Base-by-base conservation (phyloP, 1,140 invertebrate genomes). In the Oryzaephilus surinamensis region DNA sequence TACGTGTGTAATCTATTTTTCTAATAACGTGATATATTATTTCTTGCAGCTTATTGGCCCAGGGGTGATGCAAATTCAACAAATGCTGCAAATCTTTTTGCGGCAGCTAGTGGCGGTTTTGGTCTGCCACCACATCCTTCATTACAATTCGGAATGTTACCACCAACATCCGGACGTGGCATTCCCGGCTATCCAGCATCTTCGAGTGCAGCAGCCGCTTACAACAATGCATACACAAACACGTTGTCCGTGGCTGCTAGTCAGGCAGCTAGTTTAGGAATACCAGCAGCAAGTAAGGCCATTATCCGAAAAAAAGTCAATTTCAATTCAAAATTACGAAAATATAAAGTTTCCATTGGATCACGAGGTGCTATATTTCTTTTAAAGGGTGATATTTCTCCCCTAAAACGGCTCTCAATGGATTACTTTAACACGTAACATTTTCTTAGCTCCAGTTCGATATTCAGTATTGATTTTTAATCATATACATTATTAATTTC, bases 221-320 rank as follows among this genome's bases (percentile, higher is more conserved):
- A 61, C 39, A 64, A 61, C 50, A 73, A 73, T 55, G 73, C 76
- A 45, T 76, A 77, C 55, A 74, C 79, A 36, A 81, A 78, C 38
- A 84, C 81, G 26, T 71, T 85, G 45, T 79, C 79, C 41, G 81
- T 83, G 38, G 82, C 81, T 17, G 83, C 81, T 35, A 84, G 76
- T 59, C 83, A 85, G 63, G 82, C 82, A 17, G 81, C 82, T 20
- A 83, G 79, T 54, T 63, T 87, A 48, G 75, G 77, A 43, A 64
- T 76, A 50, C 74, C 75, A 23, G 63, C 61, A 32, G 74, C 75
- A 55, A 78, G 76, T 78, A 53, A 74, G 73, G 72, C 33, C 10
- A 17, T 12, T 16, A 23, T 14, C 7, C n/a, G 30, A 31, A 35
- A 19, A n/a, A 10, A 20, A 19, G 5, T 3, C 32, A 33, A n/a